These are phyloP conservation scores for Callorhinus ursinus DNA, from an alignment of 2,113 vertebrate species.

Conservation along the genomic window DNA sequence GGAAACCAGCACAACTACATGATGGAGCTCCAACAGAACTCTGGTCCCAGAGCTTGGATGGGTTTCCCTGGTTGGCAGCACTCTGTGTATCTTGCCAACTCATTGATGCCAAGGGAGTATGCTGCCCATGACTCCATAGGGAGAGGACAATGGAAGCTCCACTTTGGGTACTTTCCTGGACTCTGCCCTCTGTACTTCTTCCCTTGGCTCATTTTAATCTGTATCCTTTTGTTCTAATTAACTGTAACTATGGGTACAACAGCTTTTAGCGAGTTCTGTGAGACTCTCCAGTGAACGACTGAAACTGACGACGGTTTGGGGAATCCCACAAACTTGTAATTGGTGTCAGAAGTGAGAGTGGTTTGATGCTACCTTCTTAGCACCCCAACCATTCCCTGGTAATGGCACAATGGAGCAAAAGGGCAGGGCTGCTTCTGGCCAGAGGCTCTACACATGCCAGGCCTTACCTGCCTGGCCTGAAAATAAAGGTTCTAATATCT, in stretches of 20 bases:
- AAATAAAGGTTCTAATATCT: neutral
- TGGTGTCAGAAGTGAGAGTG: neutral
- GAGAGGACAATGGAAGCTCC: neutral
- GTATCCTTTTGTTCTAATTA: neutral
- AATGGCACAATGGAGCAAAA: neutral
- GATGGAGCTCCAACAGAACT: neutral
- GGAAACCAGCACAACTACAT: neutral
- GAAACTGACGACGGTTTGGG: neutral
- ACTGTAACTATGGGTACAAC: too few relatives aligned
- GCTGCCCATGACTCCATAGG: neutral
- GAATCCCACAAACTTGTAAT: neutral
- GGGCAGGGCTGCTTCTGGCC: neutral
- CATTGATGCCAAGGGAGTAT: fast-evolving
- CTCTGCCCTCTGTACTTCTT: neutral
- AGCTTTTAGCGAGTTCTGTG: neutral
- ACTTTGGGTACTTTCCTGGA: neutral
- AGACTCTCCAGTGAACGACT: neutral
- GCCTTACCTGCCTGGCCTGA: neutral
- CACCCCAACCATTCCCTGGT: neutral
- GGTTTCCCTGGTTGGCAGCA: neutral
- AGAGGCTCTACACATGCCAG: neutral
- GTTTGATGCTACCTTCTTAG: neutral
- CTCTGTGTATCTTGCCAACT: neutral
- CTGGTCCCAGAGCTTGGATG: neutral
- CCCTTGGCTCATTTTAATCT: neutral